Evolutionary conservation across 2,113 vertebrate genomes (phyloP).

Genomic region (Dunckerocampus dactyliophorus): DNA sequence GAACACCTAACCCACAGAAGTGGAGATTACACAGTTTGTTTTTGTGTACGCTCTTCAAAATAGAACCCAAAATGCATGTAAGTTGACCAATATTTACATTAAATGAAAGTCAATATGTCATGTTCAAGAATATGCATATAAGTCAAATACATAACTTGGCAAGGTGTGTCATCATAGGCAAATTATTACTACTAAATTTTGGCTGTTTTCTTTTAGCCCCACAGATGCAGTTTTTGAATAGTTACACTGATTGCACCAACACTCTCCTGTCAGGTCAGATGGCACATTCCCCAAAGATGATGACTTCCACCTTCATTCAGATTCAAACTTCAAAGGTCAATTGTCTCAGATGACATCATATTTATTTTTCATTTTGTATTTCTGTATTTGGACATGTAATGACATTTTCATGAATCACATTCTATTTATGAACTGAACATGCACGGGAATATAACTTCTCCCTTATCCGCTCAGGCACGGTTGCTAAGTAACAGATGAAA

Average conservation of each 20-base stretch:
- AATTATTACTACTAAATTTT: too few relatives aligned
- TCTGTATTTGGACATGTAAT: not conserved
- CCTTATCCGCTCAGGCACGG: slow-evolving; percentile 64
- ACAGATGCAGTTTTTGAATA: not conserved
- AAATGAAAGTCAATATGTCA: not conserved
- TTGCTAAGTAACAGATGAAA: slow-evolving; percentile 79
- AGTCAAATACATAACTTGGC: not conserved
- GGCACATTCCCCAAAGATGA: not conserved
- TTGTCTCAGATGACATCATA: not conserved
- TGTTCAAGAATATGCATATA: not conserved
- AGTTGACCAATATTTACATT: not conserved
- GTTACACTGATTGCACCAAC: not conserved
- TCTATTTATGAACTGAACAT: slow-evolving; percentile 61
- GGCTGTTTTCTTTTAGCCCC: not conserved
- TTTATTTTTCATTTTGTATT: slow-evolving; percentile 2
- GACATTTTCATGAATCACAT: slow-evolving; percentile 54
- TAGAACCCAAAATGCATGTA: not conserved
- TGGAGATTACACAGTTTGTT: not conserved
- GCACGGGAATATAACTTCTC: slow-evolving; percentile 61
- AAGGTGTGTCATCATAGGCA: too few relatives aligned
- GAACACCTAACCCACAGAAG: too few relatives aligned
- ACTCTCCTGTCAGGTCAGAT: not conserved
- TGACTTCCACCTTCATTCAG: not conserved
- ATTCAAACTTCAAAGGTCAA: not conserved
- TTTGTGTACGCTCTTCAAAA: not conserved